Evolutionary conservation across 2,113 vertebrate species (phyloP), one percentile per base, ranked within the genome.

Genomic region (Pygoscelis antarcticus): DNA sequence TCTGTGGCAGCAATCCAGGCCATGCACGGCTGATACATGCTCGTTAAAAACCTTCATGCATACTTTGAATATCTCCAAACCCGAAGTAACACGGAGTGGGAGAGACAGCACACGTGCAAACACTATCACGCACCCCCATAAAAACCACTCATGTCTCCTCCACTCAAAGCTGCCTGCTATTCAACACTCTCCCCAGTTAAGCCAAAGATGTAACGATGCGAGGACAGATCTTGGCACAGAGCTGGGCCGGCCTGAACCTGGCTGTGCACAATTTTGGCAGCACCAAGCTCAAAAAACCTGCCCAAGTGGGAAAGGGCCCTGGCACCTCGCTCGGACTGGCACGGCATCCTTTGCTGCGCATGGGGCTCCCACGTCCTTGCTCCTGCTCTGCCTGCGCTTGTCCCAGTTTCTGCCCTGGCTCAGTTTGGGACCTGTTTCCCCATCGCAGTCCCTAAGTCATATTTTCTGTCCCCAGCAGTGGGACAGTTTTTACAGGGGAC

Each of bases 21-120:
- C 2, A 0, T 22, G 70, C 40, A 42, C 2, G 3, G 54, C n/a
- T 23, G 17, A 42, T 16, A 42, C 22, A 6, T 11, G 1, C 57
- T 30, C 16, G 3, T 34, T 66, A 72, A 57, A 91, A 77, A 69
- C 57, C 52, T 58, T 38, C 51, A 44, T 1, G 5, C 38, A 20
- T 46, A 34, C 49, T 38, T 58, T 6, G 1, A 46, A 38, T 34
- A 58, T 34, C 91, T 38, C 84, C 49, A 68, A 69, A 40, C 76
- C 76, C 49, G 44, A 92, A 47, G 64, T 8, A 51, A 83, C 27
- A 16, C 1, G 7, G 61, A 17, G n/a, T 4, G 0, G 18, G 34
- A 60, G 19, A 36, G 81, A 46, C 13, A 9, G 36, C 32, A 20
- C 66, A 29, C 4, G 14, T 51, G 57, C 72, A 29, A 54, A 54